phyloP scores from a whole-genome alignment of 2,888 invertebrate genomes.

The Hyposoter dolosus region DNA sequence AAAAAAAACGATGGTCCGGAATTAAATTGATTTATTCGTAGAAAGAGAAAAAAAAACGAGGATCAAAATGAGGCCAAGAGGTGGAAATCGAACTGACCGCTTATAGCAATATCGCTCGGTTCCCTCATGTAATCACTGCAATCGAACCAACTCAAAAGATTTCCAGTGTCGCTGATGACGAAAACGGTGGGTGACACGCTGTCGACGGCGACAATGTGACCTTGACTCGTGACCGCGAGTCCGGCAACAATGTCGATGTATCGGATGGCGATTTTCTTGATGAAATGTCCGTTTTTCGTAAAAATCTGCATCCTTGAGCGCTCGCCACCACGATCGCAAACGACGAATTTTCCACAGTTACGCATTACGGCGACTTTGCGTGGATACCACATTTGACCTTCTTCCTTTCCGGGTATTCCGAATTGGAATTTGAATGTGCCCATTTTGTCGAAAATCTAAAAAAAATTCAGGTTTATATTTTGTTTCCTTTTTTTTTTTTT shows the following conservation, averaged over 20 bases:
- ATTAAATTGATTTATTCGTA: too few relatives aligned
- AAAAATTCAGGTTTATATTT: slow-evolving; percentile 62
- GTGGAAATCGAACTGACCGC: slow-evolving; percentile 86
- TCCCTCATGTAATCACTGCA: slow-evolving; percentile 99
- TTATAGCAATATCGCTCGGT: slow-evolving; percentile 98
- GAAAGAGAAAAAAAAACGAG: slow-evolving; percentile 16
- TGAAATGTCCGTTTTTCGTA: slow-evolving; percentile 97
- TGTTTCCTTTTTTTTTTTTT: slow-evolving; percentile 3
- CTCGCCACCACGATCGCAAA: slow-evolving; percentile 98
- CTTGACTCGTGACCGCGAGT: slow-evolving; percentile 95
- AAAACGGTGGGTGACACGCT: slow-evolving; percentile 99
- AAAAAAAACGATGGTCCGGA: background rate
- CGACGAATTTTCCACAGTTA: slow-evolving; percentile 95
- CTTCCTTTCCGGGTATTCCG: slow-evolving; percentile 97
- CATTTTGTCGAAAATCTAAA: slow-evolving; percentile 95
- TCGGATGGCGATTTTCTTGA: slow-evolving; percentile 96
- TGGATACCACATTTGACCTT: slow-evolving; percentile 98
- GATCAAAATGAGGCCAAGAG: background rate
- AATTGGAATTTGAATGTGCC: slow-evolving; percentile 97
- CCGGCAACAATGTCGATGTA: slow-evolving; percentile 97
- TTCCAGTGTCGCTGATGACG: slow-evolving; percentile 96
- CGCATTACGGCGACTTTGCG: slow-evolving; percentile 97
- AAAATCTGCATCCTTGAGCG: slow-evolving; percentile 99
- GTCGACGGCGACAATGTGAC: slow-evolving; percentile 98
- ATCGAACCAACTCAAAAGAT: slow-evolving; percentile 98